These are phyloP conservation scores for Coecobrya sp. DNA, from an alignment of 2,888 invertebrate species.

Conservation along the genomic window DNA sequence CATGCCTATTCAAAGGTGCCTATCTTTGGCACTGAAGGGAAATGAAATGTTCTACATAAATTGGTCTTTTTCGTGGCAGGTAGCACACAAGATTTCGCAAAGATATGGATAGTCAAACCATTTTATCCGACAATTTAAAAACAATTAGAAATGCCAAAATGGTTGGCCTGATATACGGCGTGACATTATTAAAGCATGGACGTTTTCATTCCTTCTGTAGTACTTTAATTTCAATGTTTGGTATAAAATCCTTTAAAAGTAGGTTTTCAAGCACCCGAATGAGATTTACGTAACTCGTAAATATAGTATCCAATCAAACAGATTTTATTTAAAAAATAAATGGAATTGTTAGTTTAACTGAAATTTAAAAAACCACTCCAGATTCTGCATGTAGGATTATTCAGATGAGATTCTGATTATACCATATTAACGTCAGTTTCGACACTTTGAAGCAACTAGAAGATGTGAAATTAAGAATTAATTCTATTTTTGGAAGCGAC, in stretches of 20 bases:
- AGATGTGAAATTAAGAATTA: background rate
- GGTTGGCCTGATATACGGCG: background rate
- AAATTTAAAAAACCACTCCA: background rate
- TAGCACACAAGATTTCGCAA: background rate
- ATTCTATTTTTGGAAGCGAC: background rate
- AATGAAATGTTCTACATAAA: conserved; percentile 40
- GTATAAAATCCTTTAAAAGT: too few relatives aligned
- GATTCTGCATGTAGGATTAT: background rate
- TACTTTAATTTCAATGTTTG: too few relatives aligned
- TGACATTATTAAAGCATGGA: background rate
- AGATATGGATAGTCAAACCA: background rate
- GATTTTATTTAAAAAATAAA: background rate
- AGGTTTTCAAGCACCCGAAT: too few relatives aligned
- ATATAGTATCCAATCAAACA: background rate
- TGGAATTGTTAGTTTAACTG: background rate
- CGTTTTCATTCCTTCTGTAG: background rate
- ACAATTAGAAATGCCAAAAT: conserved; percentile 16
- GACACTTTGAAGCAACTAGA: background rate
- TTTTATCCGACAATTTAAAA: conserved; percentile 23
- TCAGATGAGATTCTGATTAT: background rate
- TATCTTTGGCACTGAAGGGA: background rate
- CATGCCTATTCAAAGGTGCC: background rate
- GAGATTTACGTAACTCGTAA: too few relatives aligned
- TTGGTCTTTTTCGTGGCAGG: background rate
- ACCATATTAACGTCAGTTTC: conserved; percentile 12